phyloP scores from a whole-genome alignment of 2,113 vertebrate species.

The Desmodus rotundus region DNA sequence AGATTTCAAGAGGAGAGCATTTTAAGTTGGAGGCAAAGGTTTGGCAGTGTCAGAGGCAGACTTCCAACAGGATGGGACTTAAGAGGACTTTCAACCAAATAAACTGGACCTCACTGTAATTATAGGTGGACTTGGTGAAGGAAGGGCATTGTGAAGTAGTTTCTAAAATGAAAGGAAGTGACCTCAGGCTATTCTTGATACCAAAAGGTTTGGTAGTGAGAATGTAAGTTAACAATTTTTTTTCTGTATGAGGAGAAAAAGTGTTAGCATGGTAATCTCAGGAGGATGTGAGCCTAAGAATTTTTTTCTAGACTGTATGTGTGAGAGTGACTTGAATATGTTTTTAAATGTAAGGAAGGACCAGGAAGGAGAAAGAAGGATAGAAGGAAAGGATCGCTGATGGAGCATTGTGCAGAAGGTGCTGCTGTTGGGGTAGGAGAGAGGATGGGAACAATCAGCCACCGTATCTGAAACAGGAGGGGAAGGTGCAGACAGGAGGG shows the following conservation, averaged over 20 bases:
- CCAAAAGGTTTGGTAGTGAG: background rate
- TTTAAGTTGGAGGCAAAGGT: background rate
- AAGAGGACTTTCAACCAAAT: background rate
- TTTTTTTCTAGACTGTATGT: background rate
- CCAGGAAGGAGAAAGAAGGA: background rate
- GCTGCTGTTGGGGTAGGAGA: background rate
- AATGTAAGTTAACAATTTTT: background rate
- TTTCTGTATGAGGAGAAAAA: background rate
- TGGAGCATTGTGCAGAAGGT: background rate
- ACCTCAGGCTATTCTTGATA: background rate
- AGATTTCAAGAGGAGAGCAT: background rate
- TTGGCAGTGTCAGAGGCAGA: background rate
- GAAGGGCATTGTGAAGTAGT: background rate
- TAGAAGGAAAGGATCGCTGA: background rate
- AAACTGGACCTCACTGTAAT: background rate
- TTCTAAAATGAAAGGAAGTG: background rate
- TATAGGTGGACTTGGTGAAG: background rate
- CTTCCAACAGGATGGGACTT: background rate
- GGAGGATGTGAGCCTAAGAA: background rate
- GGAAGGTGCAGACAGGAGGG: background rate
- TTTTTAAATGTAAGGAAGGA: background rate
- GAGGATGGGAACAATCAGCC: background rate
- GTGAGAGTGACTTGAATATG: background rate
- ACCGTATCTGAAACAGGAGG: background rate
- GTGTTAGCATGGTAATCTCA: background rate